Base-by-base conservation (phyloP, 37 sponge, comb jelly and placozoan genomes). In the Ianthella basta region DNA sequence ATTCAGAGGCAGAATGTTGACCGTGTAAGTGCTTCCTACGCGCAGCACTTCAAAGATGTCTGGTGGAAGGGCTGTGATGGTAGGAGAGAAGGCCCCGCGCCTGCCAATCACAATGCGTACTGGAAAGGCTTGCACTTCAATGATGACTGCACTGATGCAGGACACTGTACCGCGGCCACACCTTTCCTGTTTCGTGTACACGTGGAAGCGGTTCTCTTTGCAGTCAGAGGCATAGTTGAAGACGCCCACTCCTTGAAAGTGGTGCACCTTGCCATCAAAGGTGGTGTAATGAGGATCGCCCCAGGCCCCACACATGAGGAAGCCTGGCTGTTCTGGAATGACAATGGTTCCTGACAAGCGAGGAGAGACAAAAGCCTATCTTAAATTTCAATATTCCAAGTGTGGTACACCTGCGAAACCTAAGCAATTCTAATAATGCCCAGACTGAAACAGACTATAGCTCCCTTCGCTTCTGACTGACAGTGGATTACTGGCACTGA, bases 201-300 rank as follows among this genome's bases (percentile, higher is more conserved):
- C 73, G 20, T 37, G 39, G 19, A 72, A 72, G 14, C 32, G 32
- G 37, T 37, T 72, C 21, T 37, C 39, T 40, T 34, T 6, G 40
- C 37, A 38, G 73, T 72, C 73, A 12, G 16, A 37, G 39, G 73
- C 30, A 29, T 37, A 72, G 40, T 20, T 72, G 40, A 37, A 29
- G 38, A 40, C 36, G 73, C 73, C 32, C 32, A 37, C 32, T 23
- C 30, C 73, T 30, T 30, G 30, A 29, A 72, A 29, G 73, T 72
- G 32, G 36, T 34, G 30, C 39, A 30, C 23, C 38, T 37, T 37
- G 5, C 73, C 73, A 33, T 72, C 73, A 32, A 30, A 72, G 38
- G 73, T 30, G 73, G 40, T 72, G 73, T 72, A 72, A 29, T 72
- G 73, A 37, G 73, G 73, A 29, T 72, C 73, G 8, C 73, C 73